These are phyloP conservation scores for Vulpes ferrilata DNA, from an alignment of 2,113 vertebrate species.

Conservation along the genomic window DNA sequence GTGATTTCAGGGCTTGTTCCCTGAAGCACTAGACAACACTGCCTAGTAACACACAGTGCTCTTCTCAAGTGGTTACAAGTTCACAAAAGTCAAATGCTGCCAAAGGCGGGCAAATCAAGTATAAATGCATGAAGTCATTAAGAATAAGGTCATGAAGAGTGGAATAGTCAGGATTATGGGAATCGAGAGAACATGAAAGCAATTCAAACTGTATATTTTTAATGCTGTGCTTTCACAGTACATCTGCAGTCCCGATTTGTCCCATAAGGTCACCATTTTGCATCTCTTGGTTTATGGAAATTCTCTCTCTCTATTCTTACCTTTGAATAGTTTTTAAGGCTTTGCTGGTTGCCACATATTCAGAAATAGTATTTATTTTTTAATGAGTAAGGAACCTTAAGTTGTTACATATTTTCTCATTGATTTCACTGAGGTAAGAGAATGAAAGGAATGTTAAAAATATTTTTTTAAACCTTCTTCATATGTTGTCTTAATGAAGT, in stretches of 20 bases:
- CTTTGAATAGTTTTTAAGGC: neutral
- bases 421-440: constrained; percentile 28
- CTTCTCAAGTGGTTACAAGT: neutral
- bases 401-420: constrained; percentile 17
- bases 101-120: neutral
- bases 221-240: neutral
- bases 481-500: neutral
- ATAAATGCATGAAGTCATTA: neutral
- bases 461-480: neutral
- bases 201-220: neutral
- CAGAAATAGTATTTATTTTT: constrained; percentile 41
- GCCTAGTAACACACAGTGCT: neutral
- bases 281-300: neutral
- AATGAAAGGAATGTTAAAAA: constrained; percentile 39
- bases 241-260: neutral
- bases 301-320: neutral
- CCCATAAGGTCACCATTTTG: neutral
- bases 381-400: constrained; percentile 19
- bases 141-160: neutral
- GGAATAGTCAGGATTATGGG: neutral
- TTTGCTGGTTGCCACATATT: neutral
- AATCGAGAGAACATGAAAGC: neutral
- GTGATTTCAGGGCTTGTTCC: neutral
- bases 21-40: neutral
- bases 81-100: neutral